A percentile compares a stretch with the other conserved stretches of the same genome.
phyloP scores from a whole-genome alignment of 2,888 invertebrate genomes.

The Cremastobaeus sp. region DNA sequence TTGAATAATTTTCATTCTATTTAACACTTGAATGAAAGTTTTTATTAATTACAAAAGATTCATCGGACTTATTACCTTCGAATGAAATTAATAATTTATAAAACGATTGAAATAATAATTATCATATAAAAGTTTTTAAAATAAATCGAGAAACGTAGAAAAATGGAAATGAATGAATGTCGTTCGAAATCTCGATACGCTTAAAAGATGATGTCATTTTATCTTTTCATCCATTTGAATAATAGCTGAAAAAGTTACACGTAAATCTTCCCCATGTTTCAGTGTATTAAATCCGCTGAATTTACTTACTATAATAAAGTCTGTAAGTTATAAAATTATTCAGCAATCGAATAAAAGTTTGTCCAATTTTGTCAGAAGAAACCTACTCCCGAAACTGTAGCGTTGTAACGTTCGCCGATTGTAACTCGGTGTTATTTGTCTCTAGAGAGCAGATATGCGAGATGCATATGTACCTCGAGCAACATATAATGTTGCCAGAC shows the following conservation, averaged over 20 bases:
- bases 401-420: slow-evolving; percentile 31
- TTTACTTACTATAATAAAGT: slow-evolving; percentile 6
- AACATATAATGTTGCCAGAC: slow-evolving; percentile 29
- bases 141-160: too few species aligned
- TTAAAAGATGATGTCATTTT: too few species aligned
- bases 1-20: too few species aligned
- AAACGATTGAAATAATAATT: too few species aligned
- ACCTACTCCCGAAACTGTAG: slow-evolving; percentile 9
- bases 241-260: background rate
- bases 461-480: slow-evolving; percentile 40
- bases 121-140: too few species aligned
- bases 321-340: slow-evolving; percentile 20
- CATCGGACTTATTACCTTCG: too few species aligned
- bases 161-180: too few species aligned
- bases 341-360: slow-evolving; percentile 33
- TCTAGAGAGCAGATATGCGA: slow-evolving; percentile 42
- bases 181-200: too few species aligned
- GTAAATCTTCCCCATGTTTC: background rate
- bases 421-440: slow-evolving; percentile 45
- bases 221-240: too few species aligned
- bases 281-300: background rate
- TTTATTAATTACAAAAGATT: too few species aligned
- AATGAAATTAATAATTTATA: too few species aligned
- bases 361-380: slow-evolving; percentile 33
- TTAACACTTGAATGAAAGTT: too few species aligned